A percentile compares a stretch with the other conserved stretches of the same genome.
Conservation (phyloP, 2,888 invertebrate species). For the Tenthredo amoena region DNA sequence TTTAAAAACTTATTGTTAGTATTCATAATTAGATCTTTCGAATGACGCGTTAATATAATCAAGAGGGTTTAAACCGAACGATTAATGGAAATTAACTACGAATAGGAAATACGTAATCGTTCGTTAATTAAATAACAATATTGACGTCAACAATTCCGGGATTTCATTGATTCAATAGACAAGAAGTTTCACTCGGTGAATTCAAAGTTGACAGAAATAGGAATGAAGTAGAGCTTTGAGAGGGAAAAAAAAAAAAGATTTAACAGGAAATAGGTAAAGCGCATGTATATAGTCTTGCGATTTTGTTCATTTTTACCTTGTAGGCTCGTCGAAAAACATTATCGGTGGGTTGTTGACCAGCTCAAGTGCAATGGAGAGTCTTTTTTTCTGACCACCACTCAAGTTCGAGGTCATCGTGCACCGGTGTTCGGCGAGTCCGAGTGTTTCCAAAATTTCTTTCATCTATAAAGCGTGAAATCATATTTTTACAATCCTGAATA, state of each 20-base stretch:
- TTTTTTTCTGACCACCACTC: constrained; percentile 97
- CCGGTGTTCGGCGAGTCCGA: constrained; percentile 92
- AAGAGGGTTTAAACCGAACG: neutral
- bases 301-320: constrained; percentile 80
- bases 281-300: neutral
- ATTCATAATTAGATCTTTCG: neutral
- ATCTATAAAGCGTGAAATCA: constrained; percentile 83
- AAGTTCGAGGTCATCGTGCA: constrained; percentile 94
- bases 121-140: neutral
- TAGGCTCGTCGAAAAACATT: constrained; percentile 99
- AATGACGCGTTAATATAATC: neutral
- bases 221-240: neutral
- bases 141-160: neutral
- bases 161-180: neutral
- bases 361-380: constrained; percentile 96
- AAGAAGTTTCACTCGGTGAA: neutral
- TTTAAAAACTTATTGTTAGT: neutral
- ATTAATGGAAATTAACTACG: neutral
- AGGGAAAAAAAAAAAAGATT: neutral
- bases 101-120: neutral
- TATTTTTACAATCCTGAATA: too few relatives aligned
- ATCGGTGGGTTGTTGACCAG: constrained; percentile 97
- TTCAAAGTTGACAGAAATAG: neutral
- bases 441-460: constrained; percentile 93
- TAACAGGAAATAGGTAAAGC: neutral